Percentiles rank a stretch among this genome's conserved stretches.
Evolutionary conservation across 2,113 vertebrate genomes (phyloP).

Genomic region (Pterocles burchelli): DNA sequence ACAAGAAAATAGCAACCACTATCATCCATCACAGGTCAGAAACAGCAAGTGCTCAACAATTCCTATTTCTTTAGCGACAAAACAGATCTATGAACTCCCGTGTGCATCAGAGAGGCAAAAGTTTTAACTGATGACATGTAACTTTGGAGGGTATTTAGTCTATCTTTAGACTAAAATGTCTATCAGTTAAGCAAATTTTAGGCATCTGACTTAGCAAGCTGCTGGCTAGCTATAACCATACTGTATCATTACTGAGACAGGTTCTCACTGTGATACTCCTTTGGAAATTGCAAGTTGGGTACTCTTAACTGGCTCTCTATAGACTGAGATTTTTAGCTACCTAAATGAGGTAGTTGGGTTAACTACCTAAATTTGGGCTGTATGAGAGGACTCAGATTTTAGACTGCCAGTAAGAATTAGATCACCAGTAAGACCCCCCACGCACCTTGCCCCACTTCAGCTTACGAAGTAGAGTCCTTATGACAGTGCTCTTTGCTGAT

Average conservation of each 20-base stretch:
- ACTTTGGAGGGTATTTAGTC: neutral
- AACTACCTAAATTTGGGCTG: neutral
- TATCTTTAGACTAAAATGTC: neutral
- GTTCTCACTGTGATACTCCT: neutral
- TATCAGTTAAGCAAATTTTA: neutral
- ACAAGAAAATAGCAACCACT: neutral
- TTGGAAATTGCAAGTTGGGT: neutral
- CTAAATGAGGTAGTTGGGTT: neutral
- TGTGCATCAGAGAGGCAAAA: neutral
- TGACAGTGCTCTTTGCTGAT: accelerated
- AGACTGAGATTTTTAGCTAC: neutral
- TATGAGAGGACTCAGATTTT: neutral
- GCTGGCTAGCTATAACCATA: neutral
- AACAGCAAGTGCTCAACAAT: neutral
- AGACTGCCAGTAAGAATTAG: neutral
- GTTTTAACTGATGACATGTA: neutral
- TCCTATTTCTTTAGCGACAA: neutral
- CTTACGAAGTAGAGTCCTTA: neutral
- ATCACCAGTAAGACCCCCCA: neutral
- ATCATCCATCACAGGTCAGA: neutral
- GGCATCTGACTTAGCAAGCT: neutral
- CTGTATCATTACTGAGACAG: accelerated
- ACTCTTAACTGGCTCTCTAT: neutral
- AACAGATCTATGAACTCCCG: neutral
- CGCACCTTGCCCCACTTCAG: neutral